Base-by-base conservation (phyloP, 1,140 invertebrate genomes). In the Pogonus chalceus region DNA sequence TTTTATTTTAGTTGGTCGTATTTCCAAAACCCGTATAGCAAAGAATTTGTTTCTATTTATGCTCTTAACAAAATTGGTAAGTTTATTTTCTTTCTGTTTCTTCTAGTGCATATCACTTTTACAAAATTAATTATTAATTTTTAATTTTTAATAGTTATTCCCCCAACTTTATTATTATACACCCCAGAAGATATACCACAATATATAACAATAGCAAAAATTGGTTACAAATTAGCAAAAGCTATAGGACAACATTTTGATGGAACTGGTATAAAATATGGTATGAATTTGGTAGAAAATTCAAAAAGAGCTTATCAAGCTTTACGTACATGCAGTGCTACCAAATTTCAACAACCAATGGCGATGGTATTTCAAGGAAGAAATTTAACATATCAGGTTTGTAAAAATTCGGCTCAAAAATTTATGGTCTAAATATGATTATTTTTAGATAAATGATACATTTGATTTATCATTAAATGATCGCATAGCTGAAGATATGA, bases 161-260 rank as follows among this genome's bases (percentile, higher is more conserved):
- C 56, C 4, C 46, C 31, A 35, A 56, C 53, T 35, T 37, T 58
- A 18, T 16, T 55, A 7, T 22, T 14, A 20, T 56, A 51, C 20
- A 37, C 37, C 1, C 24, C 52, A 2, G 12, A 23, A 18, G 23
- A 54, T 22, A 31, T 60, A 2, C 59, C 59, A 21, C 16, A 26
- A 20, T 62, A 62, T 51, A 20, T 62, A 10, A 52, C 35, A 16
- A 39, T 57, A 43, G 35, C 60, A 12, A 54, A 48, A 22, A 35
- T 57, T 21, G 60, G 60, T 31, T 51, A 58, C 20, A n/a, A 49
- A 24, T 21, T 62, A 26, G 60, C 60, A 0, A 55, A 54, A 24
- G 52, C 56, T 51, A 58, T 62, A 10, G 56, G 50, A 16, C 53
- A 35, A 4, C 55, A 60, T 48, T 60, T 62, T 43, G 58, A 62